Conservation (phyloP, 2,113 vertebrate genomes). For the Ovibos moschatus region DNA sequence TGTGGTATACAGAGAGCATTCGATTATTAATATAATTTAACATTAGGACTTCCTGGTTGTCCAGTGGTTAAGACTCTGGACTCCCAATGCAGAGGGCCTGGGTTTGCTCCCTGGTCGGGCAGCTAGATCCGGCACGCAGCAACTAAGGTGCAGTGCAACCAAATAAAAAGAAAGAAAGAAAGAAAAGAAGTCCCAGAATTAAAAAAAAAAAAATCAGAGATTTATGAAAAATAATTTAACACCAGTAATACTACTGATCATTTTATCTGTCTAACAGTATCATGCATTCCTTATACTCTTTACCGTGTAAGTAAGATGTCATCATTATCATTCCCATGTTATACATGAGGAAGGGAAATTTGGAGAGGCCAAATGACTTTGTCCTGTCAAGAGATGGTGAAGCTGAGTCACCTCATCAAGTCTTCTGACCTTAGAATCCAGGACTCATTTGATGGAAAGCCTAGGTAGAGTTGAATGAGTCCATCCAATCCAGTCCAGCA, state of each 20-base stretch:
- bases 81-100: neutral
- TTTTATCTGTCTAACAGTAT: neutral
- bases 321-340: neutral
- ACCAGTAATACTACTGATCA: neutral
- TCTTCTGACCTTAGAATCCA: neutral
- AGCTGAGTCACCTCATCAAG: neutral
- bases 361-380: neutral
- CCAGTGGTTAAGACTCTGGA: neutral
- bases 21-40: neutral
- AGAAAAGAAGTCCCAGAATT: neutral
- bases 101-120: neutral
- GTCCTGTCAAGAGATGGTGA: neutral
- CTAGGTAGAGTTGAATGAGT: neutral
- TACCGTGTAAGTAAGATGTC: neutral
- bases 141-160: neutral
- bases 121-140: neutral
- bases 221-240: neutral
- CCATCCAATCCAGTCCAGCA: neutral
- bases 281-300: neutral
- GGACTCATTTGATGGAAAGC: neutral
- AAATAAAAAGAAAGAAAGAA: neutral
- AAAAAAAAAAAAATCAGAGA: neutral
- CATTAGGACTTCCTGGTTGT: neutral
- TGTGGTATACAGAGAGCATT: neutral
- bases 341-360: neutral